These are phyloP conservation scores for Pionites leucogaster DNA, from an alignment of 2,113 vertebrate genomes.

Conservation along the genomic window DNA sequence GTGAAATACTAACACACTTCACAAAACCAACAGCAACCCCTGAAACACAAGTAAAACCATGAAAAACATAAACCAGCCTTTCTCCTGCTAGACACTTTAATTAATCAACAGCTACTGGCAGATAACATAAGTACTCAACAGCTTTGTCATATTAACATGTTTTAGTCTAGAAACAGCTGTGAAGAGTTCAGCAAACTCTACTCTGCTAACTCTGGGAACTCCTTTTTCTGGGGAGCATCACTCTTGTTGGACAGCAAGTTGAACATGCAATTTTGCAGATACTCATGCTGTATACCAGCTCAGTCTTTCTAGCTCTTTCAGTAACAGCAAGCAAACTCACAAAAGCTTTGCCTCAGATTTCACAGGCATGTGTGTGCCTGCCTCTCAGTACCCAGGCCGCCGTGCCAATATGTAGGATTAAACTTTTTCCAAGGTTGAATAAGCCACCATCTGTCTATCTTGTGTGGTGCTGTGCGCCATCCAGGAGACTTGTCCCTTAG, in stretches of 20 bases:
- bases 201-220: background rate
- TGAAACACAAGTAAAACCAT: background rate
- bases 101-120: background rate
- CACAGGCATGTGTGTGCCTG: constrained; percentile 32
- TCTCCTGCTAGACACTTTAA: background rate
- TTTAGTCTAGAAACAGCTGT: background rate
- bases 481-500: constrained; percentile 81
- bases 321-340: constrained; percentile 14
- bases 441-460: constrained; percentile 86
- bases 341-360: constrained; percentile 51
- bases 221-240: background rate
- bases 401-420: constrained; percentile 68
- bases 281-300: background rate
- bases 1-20: background rate
- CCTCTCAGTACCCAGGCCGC: constrained; percentile 29
- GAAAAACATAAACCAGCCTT: background rate
- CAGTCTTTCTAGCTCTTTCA: background rate
- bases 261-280: background rate
- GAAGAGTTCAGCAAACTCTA: background rate
- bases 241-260: background rate
- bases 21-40: background rate
- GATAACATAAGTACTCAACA: background rate
- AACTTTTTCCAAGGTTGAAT: constrained; percentile 81
- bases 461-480: constrained; percentile 72
- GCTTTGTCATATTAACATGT: background rate